These are phyloP conservation scores for Drosophila micromelanica DNA, from an alignment of 1,140 invertebrate genomes.

Conservation along the genomic window DNA sequence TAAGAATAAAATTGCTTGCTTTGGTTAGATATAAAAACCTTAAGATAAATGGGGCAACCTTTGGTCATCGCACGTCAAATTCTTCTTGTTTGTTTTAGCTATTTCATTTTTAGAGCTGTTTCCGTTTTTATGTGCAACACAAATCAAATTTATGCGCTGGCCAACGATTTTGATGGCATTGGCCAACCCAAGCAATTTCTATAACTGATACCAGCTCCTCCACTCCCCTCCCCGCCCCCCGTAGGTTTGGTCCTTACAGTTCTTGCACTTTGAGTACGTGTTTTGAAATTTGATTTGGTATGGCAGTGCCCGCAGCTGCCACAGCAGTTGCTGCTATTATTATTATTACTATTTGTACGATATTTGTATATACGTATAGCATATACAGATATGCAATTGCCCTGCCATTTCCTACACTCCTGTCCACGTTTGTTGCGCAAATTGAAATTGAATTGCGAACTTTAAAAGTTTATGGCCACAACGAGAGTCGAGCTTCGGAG, in stretches of 20 bases:
- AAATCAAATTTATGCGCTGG: conserved; percentile 80
- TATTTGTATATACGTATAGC: conserved; percentile 45
- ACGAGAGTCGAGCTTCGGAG: conserved; percentile 29
- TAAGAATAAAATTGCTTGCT: conserved; percentile 35
- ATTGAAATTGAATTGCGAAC: conserved; percentile 81
- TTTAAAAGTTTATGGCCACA: conserved; percentile 78
- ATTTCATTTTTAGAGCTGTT: conserved; percentile 21
- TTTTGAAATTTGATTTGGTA: conserved; percentile 69
- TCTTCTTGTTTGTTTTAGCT: conserved; percentile 23
- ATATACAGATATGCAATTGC: conserved; percentile 25
- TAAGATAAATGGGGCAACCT: conserved; percentile 2
- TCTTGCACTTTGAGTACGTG: conserved; percentile 56
- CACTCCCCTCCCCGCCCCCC: too few species aligned
- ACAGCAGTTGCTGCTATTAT: conserved; percentile 28
- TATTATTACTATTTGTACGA: conserved; percentile 51
- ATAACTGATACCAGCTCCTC: conserved; percentile 18
- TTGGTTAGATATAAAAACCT: conserved; percentile 33
- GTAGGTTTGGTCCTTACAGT: neutral
- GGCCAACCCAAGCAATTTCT: conserved; percentile 20
- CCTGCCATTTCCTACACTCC: conserved; percentile 2
- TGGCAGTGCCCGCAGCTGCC: conserved; percentile 11
- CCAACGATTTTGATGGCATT: conserved; percentile 66
- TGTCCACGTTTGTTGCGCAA: conserved; percentile 54
- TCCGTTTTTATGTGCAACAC: conserved; percentile 69
- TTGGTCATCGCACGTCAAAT: conserved; percentile 37